Evolutionary conservation across 2,113 vertebrate species (phyloP), one percentile per base, ranked within the genome.

Genomic region (Capreolus pygargus): DNA sequence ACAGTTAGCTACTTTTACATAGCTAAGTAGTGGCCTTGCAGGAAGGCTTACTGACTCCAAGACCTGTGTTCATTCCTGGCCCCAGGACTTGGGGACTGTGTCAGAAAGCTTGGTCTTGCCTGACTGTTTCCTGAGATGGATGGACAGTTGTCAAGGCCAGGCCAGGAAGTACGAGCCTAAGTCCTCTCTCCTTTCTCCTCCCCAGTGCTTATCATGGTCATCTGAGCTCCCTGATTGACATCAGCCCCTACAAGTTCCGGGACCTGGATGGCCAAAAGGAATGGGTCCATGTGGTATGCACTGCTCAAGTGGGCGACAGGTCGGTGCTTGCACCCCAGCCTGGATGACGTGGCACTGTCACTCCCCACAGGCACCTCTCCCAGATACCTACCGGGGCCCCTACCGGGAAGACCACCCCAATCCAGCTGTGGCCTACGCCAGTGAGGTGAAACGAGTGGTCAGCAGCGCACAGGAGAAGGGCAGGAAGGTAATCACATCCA

Each of bases 221-320:
- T 98, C 99, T 99, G 97, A 99, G 98, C 98, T 99, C 99, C 93
- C 99, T 99, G 98, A 99, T 99, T 74, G 99, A 99, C 99, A 99
- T 99, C 98, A 99, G 99, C 97, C 99, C 99, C 74, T 99, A 99
- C 99, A 99, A 99, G 98, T 99, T 99, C 99, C 99, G 98, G 97
- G 99, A 99, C 98, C 99, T 99, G 98, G 98, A 98, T 61, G 99
- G 99, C 98, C 99, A 99, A 98, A 99, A 99, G 99, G 99, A 99
- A 95, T 99, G 99, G 99, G 99, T 99, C 98, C 99, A 99, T 1
- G 99, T 99, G 99, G 99, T 99, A 98, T 83, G 99, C 99, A 99
- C 76, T 13, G 54, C 95, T 43, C 54, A 30, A 16, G 7, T 11
- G 8, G 47, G 82, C 82, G 54, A 14, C 52, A 95, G 90, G 86